Base-by-base conservation (phyloP, 2,113 vertebrate species). In the Oryzias celebensis region DNA sequence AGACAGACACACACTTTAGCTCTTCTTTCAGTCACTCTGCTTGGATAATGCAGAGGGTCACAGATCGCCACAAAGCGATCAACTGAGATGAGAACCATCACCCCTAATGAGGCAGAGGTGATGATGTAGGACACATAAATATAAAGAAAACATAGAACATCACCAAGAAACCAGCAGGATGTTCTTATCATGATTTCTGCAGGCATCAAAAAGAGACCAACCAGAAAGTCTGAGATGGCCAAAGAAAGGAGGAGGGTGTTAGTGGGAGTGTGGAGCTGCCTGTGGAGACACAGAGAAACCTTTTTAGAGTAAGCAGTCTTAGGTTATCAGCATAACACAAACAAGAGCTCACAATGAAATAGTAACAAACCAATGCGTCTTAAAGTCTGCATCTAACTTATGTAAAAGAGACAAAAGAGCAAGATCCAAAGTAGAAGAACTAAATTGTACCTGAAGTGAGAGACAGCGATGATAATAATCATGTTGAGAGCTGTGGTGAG, bases 201-300 rank as follows among this genome's bases (percentile, higher is more conserved):
- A 1, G 94, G 94, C 91, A 94, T 91, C 58, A 94, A 26, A 24
- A 94, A 24, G 14, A 87, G 36, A 43, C 87, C 87, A 5, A 85
- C 58, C 0, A 86, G 43, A 5, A 88, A 65, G 51, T 89, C 87
- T 8, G 86, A 85, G 31, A 83, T 62, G 6, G 86, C 85, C 80
- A 90, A 77, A 26, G 86, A 88, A 55, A 87, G 62, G 26, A 89
- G 57, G 15, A 90, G 56, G 65, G 83, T 51, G 67, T 90, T 89
- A 49, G 80, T 87, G 24, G 83, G 75, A 14, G 81, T 87, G 64
- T 90, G 85, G 18, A 90, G 85, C 62, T 89, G 80, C 65, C 82
- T 90, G 73, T 26, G 68, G 20, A 59, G 4, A 55, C 8, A 72
- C 4, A 57, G 17, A 47, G 15, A 58, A n/a, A 18, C 7, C 6